Evolutionary conservation across 2,113 vertebrate genomes (phyloP).

Genomic region (Boulengeromyrus knoepffleri): DNA sequence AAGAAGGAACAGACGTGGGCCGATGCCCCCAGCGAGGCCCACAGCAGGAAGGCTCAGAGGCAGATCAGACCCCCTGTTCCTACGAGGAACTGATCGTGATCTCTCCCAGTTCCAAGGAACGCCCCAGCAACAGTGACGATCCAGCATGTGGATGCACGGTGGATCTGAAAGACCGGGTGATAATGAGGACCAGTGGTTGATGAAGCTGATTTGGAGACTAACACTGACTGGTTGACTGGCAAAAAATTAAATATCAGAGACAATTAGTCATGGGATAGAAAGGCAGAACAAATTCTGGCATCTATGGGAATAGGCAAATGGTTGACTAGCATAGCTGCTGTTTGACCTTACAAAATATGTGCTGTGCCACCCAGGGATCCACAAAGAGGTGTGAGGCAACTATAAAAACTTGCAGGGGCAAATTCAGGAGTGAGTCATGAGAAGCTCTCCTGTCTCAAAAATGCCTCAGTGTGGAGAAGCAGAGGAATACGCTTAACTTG

Average conservation of each 20-base stretch:
- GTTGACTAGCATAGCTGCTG: neutral
- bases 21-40: neutral
- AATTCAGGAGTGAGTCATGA: neutral
- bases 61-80: neutral
- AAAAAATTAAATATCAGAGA: neutral
- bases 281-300: neutral
- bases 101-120: neutral
- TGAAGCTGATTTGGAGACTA: neutral
- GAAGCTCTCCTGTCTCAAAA: neutral
- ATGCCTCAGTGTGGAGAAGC: neutral
- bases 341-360: slow-evolving; percentile 9
- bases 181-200: neutral
- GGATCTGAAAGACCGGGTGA: neutral
- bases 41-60: neutral
- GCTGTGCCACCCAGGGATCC: neutral
- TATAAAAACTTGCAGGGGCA: neutral
- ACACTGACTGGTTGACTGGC: neutral
- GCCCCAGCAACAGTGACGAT: neutral
- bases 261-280: neutral
- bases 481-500: neutral
- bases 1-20: neutral
- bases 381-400: neutral
- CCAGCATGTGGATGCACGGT: neutral
- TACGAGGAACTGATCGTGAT: neutral
- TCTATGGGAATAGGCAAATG: neutral